A percentile compares a stretch with the other conserved stretches of the same genome.
Conservation (phyloP, 2,888 invertebrate genomes). For the Patella caerulea region DNA sequence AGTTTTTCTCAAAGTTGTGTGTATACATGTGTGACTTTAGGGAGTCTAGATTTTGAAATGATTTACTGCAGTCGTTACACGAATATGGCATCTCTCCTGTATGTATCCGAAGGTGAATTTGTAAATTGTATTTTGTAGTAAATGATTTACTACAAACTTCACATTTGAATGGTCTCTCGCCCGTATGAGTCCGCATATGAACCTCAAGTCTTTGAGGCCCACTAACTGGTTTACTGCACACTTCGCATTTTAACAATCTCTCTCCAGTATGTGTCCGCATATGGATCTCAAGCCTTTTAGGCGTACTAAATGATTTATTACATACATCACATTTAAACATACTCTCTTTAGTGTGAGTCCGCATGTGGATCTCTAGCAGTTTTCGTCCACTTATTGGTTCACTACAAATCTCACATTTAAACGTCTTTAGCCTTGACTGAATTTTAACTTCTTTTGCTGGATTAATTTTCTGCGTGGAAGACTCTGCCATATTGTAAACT, state of each 20-base stretch:
- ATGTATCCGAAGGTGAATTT: slow-evolving; percentile 14
- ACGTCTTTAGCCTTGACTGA: background rate
- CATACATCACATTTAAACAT: slow-evolving; percentile 21
- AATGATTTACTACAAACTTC: slow-evolving; percentile 10
- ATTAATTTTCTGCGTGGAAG: too few relatives aligned
- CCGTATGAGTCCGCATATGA: slow-evolving; percentile 16
- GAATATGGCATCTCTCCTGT: slow-evolving; percentile 17
- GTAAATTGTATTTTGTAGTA: background rate
- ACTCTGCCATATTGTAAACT: too few relatives aligned
- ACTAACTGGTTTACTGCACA: slow-evolving; percentile 16
- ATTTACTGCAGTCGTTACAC: background rate
- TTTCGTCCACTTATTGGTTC: background rate
- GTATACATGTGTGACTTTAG: background rate
- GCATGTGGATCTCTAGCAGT: background rate
- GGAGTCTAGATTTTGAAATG: background rate
- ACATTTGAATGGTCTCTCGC: slow-evolving; percentile 19
- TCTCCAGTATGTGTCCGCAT: slow-evolving; percentile 20
- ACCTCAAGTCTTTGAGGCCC: background rate
- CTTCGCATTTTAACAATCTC: slow-evolving; percentile 12
- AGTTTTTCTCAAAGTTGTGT: slow-evolving; percentile 8
- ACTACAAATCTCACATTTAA: slow-evolving; percentile 12
- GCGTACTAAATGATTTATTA: slow-evolving; percentile 11
- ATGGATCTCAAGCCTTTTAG: slow-evolving; percentile 13
- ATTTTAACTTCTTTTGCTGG: too few relatives aligned
- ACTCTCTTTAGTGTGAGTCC: background rate